Conservation (phyloP, 2,888 invertebrate genomes). For the Hypsopygia costalis region DNA sequence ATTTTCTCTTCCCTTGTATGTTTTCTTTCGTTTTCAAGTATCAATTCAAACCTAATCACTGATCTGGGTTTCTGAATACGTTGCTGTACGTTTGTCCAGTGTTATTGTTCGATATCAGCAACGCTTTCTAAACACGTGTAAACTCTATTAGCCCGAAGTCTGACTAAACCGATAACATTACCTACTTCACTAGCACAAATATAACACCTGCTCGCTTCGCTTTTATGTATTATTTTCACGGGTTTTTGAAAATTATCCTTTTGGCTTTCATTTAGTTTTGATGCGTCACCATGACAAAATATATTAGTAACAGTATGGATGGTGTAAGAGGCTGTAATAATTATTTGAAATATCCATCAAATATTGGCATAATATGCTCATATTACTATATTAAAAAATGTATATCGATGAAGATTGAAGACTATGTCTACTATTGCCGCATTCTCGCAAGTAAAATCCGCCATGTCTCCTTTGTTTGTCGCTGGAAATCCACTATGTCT, state of each 20-base stretch:
- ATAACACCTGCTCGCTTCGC: slow-evolving; percentile 36
- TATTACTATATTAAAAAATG: too few species aligned
- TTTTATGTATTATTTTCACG: slow-evolving; percentile 28
- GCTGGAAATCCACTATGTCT: slow-evolving; percentile 63
- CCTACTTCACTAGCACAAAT: slow-evolving; percentile 26
- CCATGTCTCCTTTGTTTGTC: slow-evolving; percentile 32
- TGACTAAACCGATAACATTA: slow-evolving; percentile 45
- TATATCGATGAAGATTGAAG: too few species aligned
- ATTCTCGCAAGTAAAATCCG: too few species aligned
- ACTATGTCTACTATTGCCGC: too few species aligned
- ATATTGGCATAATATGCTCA: too few species aligned
- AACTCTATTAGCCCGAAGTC: slow-evolving; percentile 26
- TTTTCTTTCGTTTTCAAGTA: slow-evolving; percentile 5
- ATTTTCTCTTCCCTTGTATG: slow-evolving; percentile 7
- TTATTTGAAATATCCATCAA: not conserved
- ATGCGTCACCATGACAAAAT: slow-evolving; percentile 25
- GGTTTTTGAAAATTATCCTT: slow-evolving; percentile 20
- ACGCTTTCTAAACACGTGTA: slow-evolving; percentile 40
- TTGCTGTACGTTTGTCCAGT: slow-evolving; percentile 36
- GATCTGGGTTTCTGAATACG: slow-evolving; percentile 18
- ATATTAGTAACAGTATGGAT: not conserved
- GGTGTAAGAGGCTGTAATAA: too few species aligned
- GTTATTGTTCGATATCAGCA: slow-evolving; percentile 46
- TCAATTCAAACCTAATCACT: slow-evolving; percentile 9
- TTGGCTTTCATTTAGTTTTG: slow-evolving; percentile 25